Evolutionary conservation across 2,888 invertebrate species (phyloP), one percentile per base, ranked within the genome.

Genomic region (Clepsis dumicolana): DNA sequence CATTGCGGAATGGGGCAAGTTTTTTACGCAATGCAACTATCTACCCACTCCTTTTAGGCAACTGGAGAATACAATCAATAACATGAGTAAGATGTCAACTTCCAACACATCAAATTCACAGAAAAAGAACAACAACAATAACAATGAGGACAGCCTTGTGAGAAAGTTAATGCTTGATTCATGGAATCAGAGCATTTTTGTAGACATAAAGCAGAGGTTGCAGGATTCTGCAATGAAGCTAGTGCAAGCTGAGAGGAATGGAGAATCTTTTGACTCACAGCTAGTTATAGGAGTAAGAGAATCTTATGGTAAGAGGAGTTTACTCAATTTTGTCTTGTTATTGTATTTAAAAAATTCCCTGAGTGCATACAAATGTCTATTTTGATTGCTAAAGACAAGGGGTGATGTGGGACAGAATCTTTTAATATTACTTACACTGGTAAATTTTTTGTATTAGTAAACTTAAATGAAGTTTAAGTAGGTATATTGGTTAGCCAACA

Each of bases 151-250:
- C 80, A 98, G 98, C 89, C 96, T 98, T 78, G 98, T 99, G 60
- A 95, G 98, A 12, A 95, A 99, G 95, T 91, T 99, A 71, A 99
- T 99, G 99, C 94, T 99, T 72, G 99, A 99, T 88, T 98, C 98
- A 70, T 99, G 99, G 99, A 99, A 99, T 93, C 97, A 97, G 85
- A 98, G 97, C 85, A 99, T 99, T 82, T 99, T 99, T 90, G 95
- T 96, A 86, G 97, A 98, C 86, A 99, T 99, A 75, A 99, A 99
- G 87, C 96, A 98, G 83, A 95, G 98, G 73, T 93, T 98, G 59
- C 98, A 98, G 88, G 97, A 97, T 84, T 98, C 99, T 77, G 99
- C 99, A 2, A 99, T 99, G 98, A 98, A 98, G 90, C 94, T 99
- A 73, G 98, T 99, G 8, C 97, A 98, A 85, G 97, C 98, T 1